Evolutionary conservation across 2,888 invertebrate genomes (phyloP), one percentile per base, ranked within the genome.

Genomic region (Mesorhabditis sp.): DNA sequence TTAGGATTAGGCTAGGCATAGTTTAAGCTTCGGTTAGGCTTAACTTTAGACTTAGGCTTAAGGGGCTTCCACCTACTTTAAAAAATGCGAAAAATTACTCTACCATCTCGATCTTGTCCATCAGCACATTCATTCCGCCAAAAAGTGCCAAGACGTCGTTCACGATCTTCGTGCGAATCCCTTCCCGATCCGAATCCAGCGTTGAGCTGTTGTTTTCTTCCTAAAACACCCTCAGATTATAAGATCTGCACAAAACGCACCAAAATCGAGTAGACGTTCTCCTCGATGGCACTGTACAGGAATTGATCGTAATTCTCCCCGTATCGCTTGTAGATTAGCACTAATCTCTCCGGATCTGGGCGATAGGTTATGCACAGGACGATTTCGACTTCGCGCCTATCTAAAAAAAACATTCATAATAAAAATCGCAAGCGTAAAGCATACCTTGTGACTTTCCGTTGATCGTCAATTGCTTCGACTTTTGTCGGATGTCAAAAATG

Each of bases 401-500:
- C 58, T 50, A 50, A 50, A 50, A 10, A 50, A 28, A 28, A 1
- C 28, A 1, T 28, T 1, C 28, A 2, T n/a, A n/a, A 2, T 28
- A 28, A 28, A 28, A 28, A 28, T 28, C 28, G 28, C 28, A 28
- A 28, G 28, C 1, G 28, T 28, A 2, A 50, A 10, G 7, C 58
- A 13, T n/a, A 50, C 58, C 58, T 50, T 50, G 7, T 50, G 58
- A 50, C 58, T 50, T 50, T 10, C 7, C 10, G 10, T 50, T n/a
- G 10, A 50, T 13, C n/a, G 7, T 10, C 7, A 50, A 50, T 2
- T 50, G 10, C n/a, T 50, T 50, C 10, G 7, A n/a, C 58, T 10
- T 50, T 50, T 50, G 58, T 50, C n/a, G 58, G 58, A 50, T n/a
- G 58, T 50, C 58, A n/a, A 50, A 50, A n/a, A 50, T n/a, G n/a